phyloP scores from a whole-genome alignment of 2,113 vertebrate species.

The Balaeniceps rex region DNA sequence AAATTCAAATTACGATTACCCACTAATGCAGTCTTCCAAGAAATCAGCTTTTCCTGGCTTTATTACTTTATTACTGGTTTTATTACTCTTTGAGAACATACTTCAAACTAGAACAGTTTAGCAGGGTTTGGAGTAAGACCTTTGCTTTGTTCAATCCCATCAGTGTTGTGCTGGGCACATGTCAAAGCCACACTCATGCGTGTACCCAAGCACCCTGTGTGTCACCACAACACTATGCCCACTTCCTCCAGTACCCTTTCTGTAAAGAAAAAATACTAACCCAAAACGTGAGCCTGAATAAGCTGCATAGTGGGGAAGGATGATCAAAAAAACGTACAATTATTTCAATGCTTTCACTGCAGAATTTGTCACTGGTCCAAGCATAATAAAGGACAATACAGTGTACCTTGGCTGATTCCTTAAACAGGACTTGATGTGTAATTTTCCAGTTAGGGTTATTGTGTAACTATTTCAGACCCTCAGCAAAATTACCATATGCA shows the following conservation, averaged over 20 bases:
- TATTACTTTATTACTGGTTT: neutral
- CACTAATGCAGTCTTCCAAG: neutral
- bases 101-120: neutral
- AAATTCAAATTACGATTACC: neutral
- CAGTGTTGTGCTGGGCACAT: neutral
- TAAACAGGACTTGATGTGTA: neutral
- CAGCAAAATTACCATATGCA: neutral
- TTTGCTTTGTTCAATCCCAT: neutral
- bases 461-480: neutral
- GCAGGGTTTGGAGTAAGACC: neutral
- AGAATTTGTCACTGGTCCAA: neutral
- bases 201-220: accelerated
- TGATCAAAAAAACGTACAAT: neutral
- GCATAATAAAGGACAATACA: neutral
- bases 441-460: neutral
- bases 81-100: neutral
- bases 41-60: neutral
- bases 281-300: neutral
- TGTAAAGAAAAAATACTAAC: neutral
- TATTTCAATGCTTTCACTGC: neutral
- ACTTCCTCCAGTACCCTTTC: neutral
- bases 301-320: neutral
- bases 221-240: neutral
- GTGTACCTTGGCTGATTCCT: neutral
- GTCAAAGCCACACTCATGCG: neutral